Conservation (phyloP, 2,888 invertebrate genomes). For the Ryuthela nishihirai region DNA sequence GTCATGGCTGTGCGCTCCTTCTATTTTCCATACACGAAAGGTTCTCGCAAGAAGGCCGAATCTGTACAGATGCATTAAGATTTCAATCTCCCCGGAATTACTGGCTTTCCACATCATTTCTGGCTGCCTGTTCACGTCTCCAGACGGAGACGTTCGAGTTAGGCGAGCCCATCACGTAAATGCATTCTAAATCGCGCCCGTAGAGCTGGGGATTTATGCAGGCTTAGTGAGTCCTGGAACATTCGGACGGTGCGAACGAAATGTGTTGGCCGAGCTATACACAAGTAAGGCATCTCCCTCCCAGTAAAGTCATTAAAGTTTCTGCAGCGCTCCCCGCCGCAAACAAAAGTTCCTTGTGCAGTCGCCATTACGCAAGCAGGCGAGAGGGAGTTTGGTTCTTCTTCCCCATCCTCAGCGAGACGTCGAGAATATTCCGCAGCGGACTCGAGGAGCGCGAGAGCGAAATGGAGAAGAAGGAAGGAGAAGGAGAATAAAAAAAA, state of each 20-base stretch:
- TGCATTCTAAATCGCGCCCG: slow-evolving; percentile 22
- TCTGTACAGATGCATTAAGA: slow-evolving; percentile 17
- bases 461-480: too few relatives aligned
- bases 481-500: too few relatives aligned
- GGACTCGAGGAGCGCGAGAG: too few relatives aligned
- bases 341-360: slow-evolving; percentile 19
- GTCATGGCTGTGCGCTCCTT: neutral
- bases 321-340: neutral
- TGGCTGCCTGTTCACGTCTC: neutral
- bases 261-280: neutral
- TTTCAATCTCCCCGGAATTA: slow-evolving; percentile 18
- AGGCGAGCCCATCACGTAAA: slow-evolving; percentile 20
- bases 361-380: too few relatives aligned
- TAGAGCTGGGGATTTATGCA: slow-evolving; percentile 11
- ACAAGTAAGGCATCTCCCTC: neutral
- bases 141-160: too few relatives aligned
- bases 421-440: too few relatives aligned
- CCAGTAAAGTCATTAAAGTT: slow-evolving; percentile 29
- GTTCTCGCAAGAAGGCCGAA: neutral
- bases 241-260: neutral
- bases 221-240: slow-evolving; percentile 23
- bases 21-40: neutral
- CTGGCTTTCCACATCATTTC: slow-evolving; percentile 29
- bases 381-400: too few relatives aligned
- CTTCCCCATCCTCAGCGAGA: too few relatives aligned